A percentile compares a stretch with the other conserved stretches of the same genome.
Evolutionary conservation across 2,113 vertebrate species (phyloP).

Genomic region (Anolis sagrei): DNA sequence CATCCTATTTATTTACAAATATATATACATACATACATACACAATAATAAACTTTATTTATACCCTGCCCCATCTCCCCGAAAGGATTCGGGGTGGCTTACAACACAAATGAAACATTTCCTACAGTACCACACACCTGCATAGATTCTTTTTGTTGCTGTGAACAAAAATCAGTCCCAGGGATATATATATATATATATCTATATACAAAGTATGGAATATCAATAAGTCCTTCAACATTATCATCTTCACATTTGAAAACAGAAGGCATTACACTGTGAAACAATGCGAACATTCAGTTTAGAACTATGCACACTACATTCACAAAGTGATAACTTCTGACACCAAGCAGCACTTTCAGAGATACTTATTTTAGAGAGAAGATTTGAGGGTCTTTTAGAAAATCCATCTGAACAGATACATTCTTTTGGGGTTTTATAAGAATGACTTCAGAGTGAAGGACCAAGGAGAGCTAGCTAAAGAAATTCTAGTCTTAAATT

Average conservation of each 20-base stretch:
- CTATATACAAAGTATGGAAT: slow-evolving; percentile 45
- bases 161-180: slow-evolving; percentile 30
- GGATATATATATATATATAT: slow-evolving; percentile 63
- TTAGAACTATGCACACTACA: slow-evolving; percentile 36
- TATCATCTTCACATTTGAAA: slow-evolving; percentile 65
- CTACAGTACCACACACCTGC: slow-evolving; percentile 78
- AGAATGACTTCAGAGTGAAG: slow-evolving; percentile 49
- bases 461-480: slow-evolving; percentile 44
- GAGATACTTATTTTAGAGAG: slow-evolving; percentile 41
- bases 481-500: slow-evolving; percentile 41
- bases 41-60: no score
- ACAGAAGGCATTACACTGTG: slow-evolving; percentile 64
- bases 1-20: slow-evolving; percentile 83
- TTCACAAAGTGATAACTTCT: slow-evolving; percentile 10
- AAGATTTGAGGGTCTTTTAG: slow-evolving; percentile 39
- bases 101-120: slow-evolving; percentile 72
- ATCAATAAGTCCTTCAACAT: slow-evolving; percentile 58
- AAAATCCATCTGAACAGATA: slow-evolving; percentile 28
- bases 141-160: slow-evolving; percentile 74
- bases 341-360: slow-evolving; percentile 36
- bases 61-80: no score
- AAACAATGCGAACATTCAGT: slow-evolving; percentile 68
- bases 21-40: slow-evolving; percentile 74
- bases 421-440: slow-evolving; percentile 59
- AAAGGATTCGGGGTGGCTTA: no score